These are phyloP conservation scores for Anoncus sp. DNA, from an alignment of 2,888 invertebrate genomes.

Conservation along the genomic window DNA sequence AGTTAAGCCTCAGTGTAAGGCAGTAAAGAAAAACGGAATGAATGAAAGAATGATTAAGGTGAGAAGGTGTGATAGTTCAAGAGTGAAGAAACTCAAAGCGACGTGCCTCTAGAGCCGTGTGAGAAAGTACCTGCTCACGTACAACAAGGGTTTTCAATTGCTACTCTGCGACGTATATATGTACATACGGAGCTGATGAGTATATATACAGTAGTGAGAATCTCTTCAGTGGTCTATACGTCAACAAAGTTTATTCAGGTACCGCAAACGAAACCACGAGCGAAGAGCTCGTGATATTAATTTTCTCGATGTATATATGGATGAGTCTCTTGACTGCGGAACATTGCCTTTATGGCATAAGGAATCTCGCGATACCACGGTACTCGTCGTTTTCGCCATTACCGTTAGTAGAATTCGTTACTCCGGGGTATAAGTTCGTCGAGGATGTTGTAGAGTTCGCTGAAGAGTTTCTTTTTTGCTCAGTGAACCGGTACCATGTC, in stretches of 20 bases:
- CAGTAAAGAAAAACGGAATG: neutral
- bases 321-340: conserved; percentile 77
- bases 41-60: conserved; percentile 16
- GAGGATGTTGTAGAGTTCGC: conserved; percentile 27
- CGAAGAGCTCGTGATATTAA: conserved; percentile 76
- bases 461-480: conserved; percentile 5
- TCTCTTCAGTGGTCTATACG: conserved; percentile 27
- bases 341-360: conserved; percentile 55
- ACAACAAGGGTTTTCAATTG: conserved; percentile 36
- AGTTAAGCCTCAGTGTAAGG: neutral
- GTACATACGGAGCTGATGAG: neutral
- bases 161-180: conserved; percentile 1
- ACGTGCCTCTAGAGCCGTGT: conserved; percentile 7
- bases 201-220: conserved; percentile 23
- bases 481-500: neutral
- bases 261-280: conserved; percentile 72
- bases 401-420: conserved; percentile 5
- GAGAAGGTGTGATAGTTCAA: neutral
- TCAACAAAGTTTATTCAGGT: conserved; percentile 77
- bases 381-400: conserved; percentile 17
- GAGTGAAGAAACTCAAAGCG: conserved; percentile 23
- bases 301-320: conserved; percentile 82
- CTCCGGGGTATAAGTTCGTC: conserved; percentile 18
- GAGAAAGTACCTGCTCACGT: conserved; percentile 15
- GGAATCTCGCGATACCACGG: neutral